Evolutionary conservation across 2,797 vertebrate species (phyloP), one percentile per base, ranked within the genome.

Genomic region (Darevskia nairensis): DNA sequence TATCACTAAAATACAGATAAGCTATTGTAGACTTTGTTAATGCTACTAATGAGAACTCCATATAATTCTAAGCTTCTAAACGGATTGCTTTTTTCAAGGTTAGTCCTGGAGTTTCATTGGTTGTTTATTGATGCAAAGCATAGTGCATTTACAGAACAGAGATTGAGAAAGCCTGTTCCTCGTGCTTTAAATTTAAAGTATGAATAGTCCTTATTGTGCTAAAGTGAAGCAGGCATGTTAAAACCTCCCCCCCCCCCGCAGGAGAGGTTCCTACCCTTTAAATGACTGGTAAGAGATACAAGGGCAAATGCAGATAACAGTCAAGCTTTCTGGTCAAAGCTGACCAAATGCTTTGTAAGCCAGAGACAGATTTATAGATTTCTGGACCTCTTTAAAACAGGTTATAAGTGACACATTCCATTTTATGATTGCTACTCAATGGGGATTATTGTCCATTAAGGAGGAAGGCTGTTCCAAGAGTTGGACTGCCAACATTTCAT

Each of bases 361-460:
- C 66, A 80, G 9, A 84, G 21, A 78, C 80, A 72, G 6, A 50
- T 80, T 76, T 80, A 75, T 84, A 87, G 85, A 84, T 21, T 75
- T 55, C 17, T 90, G 39, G 44, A 61, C 19, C 1, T 90, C 85
- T 91, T 72, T 64, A 82, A 50, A 50, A 88, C 68, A 82, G 64
- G n/a, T 81, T 32, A 86, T 44, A 91, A 91, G 80, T 83, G 84
- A 82, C n/a, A 78, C 90, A 6, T 32, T 72, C 17, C 79, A 44
- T 44, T 89, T 87, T 88, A 88, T 92, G 69, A 66, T 91, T 78
- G 21, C 83, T 91, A 76, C 77, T 89, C 39, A 83, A 25, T 89
- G 71, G 46, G 29, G 72, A 89, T 91, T 92, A 91, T 81, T 90
- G 72, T 82, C 78, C 74, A 79, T 86, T 93, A 90, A 92, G 78